Conservation (phyloP, 2,888 invertebrate species). For the Gibbula magus region DNA sequence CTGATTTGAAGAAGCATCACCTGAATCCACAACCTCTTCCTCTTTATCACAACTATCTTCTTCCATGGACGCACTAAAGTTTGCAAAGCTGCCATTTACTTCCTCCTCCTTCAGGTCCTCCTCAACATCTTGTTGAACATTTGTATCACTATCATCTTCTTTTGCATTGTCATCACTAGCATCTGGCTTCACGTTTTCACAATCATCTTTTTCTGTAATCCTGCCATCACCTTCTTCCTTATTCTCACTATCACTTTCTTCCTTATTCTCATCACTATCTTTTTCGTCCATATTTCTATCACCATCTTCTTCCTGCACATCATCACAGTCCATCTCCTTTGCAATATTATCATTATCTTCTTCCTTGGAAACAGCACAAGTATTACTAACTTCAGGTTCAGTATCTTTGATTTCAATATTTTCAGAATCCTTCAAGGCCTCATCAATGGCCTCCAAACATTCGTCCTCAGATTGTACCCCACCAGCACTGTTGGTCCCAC, state of each 20-base stretch:
- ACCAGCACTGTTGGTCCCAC: not conserved
- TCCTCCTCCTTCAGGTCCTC: slow-evolving; percentile 18
- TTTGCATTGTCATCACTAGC: not conserved
- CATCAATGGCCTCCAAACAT: not conserved
- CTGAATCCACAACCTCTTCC: not conserved
- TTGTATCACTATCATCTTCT: not conserved
- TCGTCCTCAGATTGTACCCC: not conserved
- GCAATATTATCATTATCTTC: not conserved
- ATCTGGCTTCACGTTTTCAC: not conserved
- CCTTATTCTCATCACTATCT: not conserved
- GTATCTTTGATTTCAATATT: not conserved
- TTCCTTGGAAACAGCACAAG: not conserved
- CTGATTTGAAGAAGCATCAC: not conserved
- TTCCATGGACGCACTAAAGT: not conserved
- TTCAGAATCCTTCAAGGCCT: not conserved
- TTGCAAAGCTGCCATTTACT: not conserved
- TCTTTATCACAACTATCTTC: not conserved
- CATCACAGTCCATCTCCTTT: not conserved
- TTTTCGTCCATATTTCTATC: not conserved
- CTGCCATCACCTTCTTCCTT: not conserved
- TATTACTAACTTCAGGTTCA: not conserved
- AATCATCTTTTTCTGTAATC: not conserved
- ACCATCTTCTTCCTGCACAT: not conserved
- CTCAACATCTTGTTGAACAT: not conserved
- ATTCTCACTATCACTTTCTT: not conserved